Conservation (phyloP, 2,113 vertebrate species). For the Synchiropus splendidus region DNA sequence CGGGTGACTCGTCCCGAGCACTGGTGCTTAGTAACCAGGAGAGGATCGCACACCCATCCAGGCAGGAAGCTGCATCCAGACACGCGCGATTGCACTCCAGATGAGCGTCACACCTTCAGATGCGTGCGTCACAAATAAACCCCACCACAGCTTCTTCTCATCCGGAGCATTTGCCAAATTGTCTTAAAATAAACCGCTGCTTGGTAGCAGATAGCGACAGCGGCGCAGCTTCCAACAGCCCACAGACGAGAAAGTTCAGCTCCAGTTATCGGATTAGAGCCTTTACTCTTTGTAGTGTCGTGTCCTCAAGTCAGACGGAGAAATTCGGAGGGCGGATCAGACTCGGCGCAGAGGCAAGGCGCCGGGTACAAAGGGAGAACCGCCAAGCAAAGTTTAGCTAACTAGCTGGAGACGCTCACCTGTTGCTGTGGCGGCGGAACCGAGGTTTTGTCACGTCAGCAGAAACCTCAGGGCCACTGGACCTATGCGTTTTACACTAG, state of each 20-base stretch:
- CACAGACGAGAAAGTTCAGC: slow-evolving; percentile 31
- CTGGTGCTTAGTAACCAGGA: slow-evolving; percentile 43
- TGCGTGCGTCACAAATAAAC: slow-evolving; percentile 1
- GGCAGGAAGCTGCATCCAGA: slow-evolving; percentile 15
- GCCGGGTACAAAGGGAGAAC: too few relatives aligned
- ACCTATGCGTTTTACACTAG: too few relatives aligned
- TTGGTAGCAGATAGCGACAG: slow-evolving; percentile 28
- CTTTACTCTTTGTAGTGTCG: slow-evolving; percentile 18
- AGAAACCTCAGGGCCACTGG: too few relatives aligned
- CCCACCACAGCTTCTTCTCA: slow-evolving; percentile 5
- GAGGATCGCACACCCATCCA: slow-evolving; percentile 40
- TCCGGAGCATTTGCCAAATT: slow-evolving; percentile 21
- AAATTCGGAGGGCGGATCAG: too few relatives aligned
- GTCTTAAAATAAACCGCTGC: slow-evolving; percentile 14
- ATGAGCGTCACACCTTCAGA: slow-evolving; percentile 7
- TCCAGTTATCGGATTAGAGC: slow-evolving; percentile 33
- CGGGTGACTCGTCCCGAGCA: too few relatives aligned
- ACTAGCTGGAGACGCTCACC: too few relatives aligned
- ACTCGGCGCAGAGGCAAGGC: too few relatives aligned
- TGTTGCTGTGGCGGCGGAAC: not conserved
- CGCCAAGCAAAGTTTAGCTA: too few relatives aligned
- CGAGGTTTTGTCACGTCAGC: slow-evolving; percentile 1
- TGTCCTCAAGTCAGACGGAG: too few relatives aligned
- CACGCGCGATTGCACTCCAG: slow-evolving; percentile 1
- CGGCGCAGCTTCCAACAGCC: slow-evolving; percentile 22